Base-by-base conservation (phyloP, 2,113 vertebrate species). In the Gavialis gangeticus region DNA sequence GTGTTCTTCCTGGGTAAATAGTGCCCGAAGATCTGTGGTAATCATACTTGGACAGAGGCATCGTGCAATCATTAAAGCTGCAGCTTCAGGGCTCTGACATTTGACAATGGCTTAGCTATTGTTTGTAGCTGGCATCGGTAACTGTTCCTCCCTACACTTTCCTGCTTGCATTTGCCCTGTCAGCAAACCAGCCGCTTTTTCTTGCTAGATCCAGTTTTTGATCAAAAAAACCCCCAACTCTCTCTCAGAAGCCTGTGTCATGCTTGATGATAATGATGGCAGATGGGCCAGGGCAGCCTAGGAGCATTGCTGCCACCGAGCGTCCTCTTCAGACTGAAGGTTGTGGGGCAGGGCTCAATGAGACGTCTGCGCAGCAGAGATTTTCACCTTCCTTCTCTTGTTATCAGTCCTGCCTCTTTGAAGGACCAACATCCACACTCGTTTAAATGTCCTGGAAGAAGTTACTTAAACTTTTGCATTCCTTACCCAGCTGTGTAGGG, bases 391-490 rank as follows among this genome's bases (percentile, higher is more conserved):
- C 0, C 28, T 69, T 55, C 59, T n/a, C 34, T 34, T 46, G 14
- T 30, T 17, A 21, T 19, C 59, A 2, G 0, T n/a, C 55, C 14
- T 1, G 1, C 2, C 15, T 21, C 63, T 55, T 75, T n/a, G 58
- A 56, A 67, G 46, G 21, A 80, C 76, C 80, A 12, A 3, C 5
- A 46, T 3, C 1, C 12, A 1, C 10, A 0, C 7, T 28, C 16
- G 27, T 67, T 54, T 58, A 34, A 62, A 22, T 28, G 5, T 15
- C 3, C 66, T 8, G 10, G 60, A 78, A 28, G 24, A 16, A 67
- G 4, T 30, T 89, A 73, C 78, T 85, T 80, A 25, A 71, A 12
- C 2, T 54, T 17, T 59, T 58, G 57, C 86, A 71, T 67, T 87
- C 92, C 6, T 17, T 19, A 1, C 85, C 84, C 64, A 12, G 12